phyloP scores from a whole-genome alignment of 2,797 vertebrate species.

The Myotis findleyi region DNA sequence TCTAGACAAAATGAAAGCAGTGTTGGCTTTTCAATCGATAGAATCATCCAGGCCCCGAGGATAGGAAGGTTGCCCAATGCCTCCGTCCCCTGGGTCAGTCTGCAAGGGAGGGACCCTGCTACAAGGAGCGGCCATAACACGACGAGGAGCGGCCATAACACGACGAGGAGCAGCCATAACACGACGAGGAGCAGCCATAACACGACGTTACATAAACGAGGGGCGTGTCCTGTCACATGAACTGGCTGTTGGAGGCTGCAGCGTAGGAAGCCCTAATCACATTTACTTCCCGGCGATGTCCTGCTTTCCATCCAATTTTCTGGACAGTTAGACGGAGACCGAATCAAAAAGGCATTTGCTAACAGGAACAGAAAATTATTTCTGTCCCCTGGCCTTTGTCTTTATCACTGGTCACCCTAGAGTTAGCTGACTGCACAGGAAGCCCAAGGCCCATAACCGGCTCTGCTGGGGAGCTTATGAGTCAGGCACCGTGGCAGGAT shows the following conservation, averaged over 20 bases:
- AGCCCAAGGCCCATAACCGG: background rate
- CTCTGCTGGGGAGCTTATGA: background rate
- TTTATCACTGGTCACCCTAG: background rate
- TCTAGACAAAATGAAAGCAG: background rate
- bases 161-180: rapidly evolving
- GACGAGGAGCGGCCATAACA: background rate
- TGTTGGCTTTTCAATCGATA: background rate
- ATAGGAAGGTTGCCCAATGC: background rate
- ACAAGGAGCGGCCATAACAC: rapidly evolving
- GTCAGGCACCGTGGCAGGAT: background rate
- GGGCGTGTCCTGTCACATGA: background rate
- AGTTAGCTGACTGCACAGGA: background rate
- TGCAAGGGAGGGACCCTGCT: background rate
- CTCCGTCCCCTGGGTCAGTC: background rate
- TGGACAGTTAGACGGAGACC: slow-evolving; percentile 38
- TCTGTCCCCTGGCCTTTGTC: slow-evolving; percentile 26
- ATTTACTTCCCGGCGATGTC: background rate
- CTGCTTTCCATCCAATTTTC: slow-evolving; percentile 66
- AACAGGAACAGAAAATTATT: slow-evolving; percentile 16
- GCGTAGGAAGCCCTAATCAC: slow-evolving; percentile 25
- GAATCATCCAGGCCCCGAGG: background rate
- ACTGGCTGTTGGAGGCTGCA: background rate
- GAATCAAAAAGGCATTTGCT: slow-evolving; percentile 50
- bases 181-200: rapidly evolving
- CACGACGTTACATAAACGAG: background rate